phyloP scores from a whole-genome alignment of 2,113 vertebrate genomes.

The Muntiacus reevesi region DNA sequence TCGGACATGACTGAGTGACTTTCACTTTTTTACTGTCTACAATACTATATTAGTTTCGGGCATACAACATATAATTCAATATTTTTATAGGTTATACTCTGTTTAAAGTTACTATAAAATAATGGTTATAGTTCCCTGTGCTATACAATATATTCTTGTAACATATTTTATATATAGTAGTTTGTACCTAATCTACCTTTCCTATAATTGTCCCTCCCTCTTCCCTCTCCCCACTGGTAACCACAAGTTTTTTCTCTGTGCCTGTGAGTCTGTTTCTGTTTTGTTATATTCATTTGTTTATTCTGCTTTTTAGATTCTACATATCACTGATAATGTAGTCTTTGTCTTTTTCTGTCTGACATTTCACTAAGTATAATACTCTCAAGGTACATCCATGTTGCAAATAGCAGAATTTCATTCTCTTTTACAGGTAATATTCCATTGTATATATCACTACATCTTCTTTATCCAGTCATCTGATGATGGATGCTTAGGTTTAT shows the following conservation, averaged over 20 bases:
- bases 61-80: neutral
- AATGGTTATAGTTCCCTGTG: neutral
- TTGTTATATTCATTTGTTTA: neutral
- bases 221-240: neutral
- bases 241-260: neutral
- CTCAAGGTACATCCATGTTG: neutral
- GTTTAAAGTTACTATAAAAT: neutral
- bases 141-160: neutral
- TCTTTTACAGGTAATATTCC: no score
- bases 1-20: neutral
- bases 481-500: neutral
- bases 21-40: neutral
- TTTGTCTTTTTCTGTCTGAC: neutral
- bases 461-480: neutral
- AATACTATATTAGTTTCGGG: neutral
- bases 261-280: neutral
- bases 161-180: neutral
- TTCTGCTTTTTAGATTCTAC: neutral
- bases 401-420: neutral
- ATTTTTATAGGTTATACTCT: neutral
- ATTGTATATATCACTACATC: neutral
- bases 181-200: neutral
- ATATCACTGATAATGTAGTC: neutral
- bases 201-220: neutral
- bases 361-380: no score